A percentile compares a stretch with the other conserved stretches of the same genome.
These are phyloP conservation scores for Ellobius talpinus DNA, from an alignment of 2,113 vertebrate species.

Conservation along the genomic window DNA sequence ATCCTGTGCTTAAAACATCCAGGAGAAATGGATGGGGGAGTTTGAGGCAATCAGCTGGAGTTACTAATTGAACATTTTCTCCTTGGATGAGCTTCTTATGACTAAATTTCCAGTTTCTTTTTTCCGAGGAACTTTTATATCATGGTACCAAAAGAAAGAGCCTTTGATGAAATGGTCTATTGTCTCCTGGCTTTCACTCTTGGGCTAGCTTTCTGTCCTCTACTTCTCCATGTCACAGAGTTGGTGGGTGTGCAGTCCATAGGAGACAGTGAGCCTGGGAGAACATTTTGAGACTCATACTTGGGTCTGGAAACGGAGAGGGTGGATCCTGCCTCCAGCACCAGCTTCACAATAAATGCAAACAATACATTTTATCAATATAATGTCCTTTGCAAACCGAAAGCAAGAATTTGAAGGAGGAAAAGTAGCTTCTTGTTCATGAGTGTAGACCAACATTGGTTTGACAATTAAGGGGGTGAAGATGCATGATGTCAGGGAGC, in stretches of 20 bases:
- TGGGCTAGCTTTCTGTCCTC: neutral
- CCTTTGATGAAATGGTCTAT: neutral
- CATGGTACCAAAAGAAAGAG: neutral
- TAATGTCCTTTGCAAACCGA: neutral
- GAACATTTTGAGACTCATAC: neutral
- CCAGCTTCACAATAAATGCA: neutral
- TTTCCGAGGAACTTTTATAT: neutral
- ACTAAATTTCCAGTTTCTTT: neutral
- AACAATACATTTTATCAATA: neutral
- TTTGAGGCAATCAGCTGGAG: neutral
- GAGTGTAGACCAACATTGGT: neutral
- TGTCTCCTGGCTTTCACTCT: neutral
- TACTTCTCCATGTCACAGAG: neutral
- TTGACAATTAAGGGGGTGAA: neutral
- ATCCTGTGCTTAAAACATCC: neutral
- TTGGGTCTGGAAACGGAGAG: neutral
- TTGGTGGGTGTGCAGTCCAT: neutral
- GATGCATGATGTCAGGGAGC: neutral
- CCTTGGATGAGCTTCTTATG: neutral
- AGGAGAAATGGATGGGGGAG: neutral
- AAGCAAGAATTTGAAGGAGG: neutral
- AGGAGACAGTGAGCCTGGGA: neutral
- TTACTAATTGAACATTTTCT: neutral
- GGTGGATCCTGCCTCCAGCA: neutral
- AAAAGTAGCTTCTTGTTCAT: neutral